phyloP scores from a whole-genome alignment of 2,797 vertebrate species.

The Gymnoscopelus microlampas region DNA sequence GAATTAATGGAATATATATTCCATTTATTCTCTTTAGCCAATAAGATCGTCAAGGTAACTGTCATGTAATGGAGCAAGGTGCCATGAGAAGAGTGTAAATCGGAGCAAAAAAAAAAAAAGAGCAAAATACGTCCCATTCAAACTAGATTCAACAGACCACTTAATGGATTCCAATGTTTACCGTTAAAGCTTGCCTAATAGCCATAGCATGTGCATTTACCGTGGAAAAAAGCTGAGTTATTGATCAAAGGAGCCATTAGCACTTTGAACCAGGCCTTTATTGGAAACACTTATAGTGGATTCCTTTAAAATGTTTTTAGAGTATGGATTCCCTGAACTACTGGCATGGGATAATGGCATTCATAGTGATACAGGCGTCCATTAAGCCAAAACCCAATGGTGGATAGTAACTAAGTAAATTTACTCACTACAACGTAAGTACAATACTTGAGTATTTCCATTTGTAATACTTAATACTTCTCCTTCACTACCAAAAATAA shows the following conservation, averaged over 20 bases:
- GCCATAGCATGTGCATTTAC: conserved; percentile 40
- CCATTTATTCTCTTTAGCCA: conserved; percentile 1
- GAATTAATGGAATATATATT: conserved; percentile 1
- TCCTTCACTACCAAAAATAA: too few relatives aligned
- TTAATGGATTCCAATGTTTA: conserved; percentile 58
- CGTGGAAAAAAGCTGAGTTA: conserved; percentile 57
- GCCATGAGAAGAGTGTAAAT: not conserved
- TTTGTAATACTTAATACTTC: too few relatives aligned
- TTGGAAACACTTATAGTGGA: conserved; percentile 62
- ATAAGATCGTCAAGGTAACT: not conserved
- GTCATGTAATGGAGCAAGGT: conserved; percentile 1
- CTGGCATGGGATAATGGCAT: conserved; percentile 52
- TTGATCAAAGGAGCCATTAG: conserved; percentile 80
- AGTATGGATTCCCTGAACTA: conserved; percentile 52
- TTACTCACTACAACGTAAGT: too few relatives aligned
- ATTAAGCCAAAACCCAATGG: conserved; percentile 52
- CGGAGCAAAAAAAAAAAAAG: not conserved
- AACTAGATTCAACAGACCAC: conserved; percentile 39
- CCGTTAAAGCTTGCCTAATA: conserved; percentile 44
- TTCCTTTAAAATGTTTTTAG: conserved; percentile 69
- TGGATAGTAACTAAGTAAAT: too few relatives aligned
- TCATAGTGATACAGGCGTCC: conserved; percentile 38
- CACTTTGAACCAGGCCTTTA: conserved; percentile 60
- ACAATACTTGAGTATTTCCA: too few relatives aligned
- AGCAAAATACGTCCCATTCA: conserved; percentile 8